Percentiles rank a stretch among this genome's conserved stretches.
phyloP scores from a whole-genome alignment of 1,140 invertebrate genomes.

The Odontomachus brunneus region DNA sequence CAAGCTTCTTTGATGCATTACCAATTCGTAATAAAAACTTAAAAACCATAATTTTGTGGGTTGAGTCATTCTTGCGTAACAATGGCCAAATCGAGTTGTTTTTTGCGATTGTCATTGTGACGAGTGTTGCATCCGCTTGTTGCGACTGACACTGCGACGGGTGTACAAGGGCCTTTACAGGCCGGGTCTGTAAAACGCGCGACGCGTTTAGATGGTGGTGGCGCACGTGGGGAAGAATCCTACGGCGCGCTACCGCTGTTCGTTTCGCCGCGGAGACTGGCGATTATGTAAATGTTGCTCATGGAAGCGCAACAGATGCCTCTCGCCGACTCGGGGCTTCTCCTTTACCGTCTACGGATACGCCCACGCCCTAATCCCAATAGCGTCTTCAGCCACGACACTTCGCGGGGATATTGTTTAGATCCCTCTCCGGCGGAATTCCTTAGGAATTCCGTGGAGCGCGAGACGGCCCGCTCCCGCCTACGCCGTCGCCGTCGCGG shows the following conservation, averaged over 20 bases:
- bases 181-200: constrained; percentile 32
- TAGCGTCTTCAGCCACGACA: constrained; percentile 66
- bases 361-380: constrained; percentile 71
- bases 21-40: too few species aligned
- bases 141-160: too few species aligned
- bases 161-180: too few species aligned
- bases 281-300: constrained; percentile 85
- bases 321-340: constrained; percentile 65
- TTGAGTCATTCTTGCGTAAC: too few species aligned
- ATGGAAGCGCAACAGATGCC: constrained; percentile 84
- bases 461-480: constrained; percentile 15
- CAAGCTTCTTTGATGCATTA: too few species aligned
- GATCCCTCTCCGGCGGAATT: constrained; percentile 77
- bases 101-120: too few species aligned
- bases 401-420: constrained; percentile 80
- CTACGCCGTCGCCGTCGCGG: neutral
- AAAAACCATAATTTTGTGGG: too few species aligned
- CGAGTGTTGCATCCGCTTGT: too few species aligned
- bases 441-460: constrained; percentile 80
- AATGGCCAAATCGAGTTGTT: too few species aligned
- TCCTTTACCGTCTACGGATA: constrained; percentile 50
- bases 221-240: constrained; percentile 46
- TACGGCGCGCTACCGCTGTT: constrained; percentile 59
- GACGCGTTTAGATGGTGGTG: constrained; percentile 32
- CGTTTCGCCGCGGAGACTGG: constrained; percentile 67